Evolutionary conservation across 1,140 invertebrate genomes (phyloP).

Genomic region (Orius insidiosus): DNA sequence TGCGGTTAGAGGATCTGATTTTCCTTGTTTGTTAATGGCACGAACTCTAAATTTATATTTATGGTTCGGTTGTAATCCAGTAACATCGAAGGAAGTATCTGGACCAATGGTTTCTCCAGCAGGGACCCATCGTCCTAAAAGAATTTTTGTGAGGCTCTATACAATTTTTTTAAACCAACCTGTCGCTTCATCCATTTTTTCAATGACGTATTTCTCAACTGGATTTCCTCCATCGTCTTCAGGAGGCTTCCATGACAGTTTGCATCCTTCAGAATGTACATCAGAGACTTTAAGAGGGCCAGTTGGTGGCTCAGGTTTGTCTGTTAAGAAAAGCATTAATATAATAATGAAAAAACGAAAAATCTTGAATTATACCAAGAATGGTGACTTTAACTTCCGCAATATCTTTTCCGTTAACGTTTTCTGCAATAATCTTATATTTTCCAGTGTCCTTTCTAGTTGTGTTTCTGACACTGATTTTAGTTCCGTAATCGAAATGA

Average conservation of each 20-base stretch:
- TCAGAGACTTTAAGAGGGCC: slow-evolving; percentile 78
- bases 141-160: no score
- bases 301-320: slow-evolving; percentile 74
- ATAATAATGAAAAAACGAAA: slow-evolving; percentile 3
- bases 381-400: slow-evolving; percentile 86
- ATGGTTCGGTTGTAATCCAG: slow-evolving; percentile 68
- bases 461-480: slow-evolving; percentile 68
- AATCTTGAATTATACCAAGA: slow-evolving; percentile 34
- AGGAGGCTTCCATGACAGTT: slow-evolving; percentile 76
- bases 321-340: slow-evolving; percentile 27
- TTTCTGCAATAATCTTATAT: slow-evolving; percentile 84
- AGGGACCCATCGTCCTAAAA: slow-evolving; percentile 83
- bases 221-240: slow-evolving; percentile 78
- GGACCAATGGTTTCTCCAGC: slow-evolving; percentile 76
- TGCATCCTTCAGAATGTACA: slow-evolving; percentile 69
- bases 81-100: slow-evolving; percentile 48
- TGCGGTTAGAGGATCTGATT: slow-evolving; percentile 81
- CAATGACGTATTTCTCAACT: slow-evolving; percentile 79
- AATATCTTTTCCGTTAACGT: slow-evolving; percentile 79
- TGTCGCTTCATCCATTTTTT: slow-evolving; percentile 85
- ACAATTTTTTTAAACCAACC: no score
- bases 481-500: slow-evolving; percentile 78
- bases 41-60: slow-evolving; percentile 93
- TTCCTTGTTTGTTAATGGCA: slow-evolving; percentile 89
- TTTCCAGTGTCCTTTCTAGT: slow-evolving; percentile 75